phyloP scores from a whole-genome alignment of 2,113 vertebrate genomes.

The Coptodon rendalli region DNA sequence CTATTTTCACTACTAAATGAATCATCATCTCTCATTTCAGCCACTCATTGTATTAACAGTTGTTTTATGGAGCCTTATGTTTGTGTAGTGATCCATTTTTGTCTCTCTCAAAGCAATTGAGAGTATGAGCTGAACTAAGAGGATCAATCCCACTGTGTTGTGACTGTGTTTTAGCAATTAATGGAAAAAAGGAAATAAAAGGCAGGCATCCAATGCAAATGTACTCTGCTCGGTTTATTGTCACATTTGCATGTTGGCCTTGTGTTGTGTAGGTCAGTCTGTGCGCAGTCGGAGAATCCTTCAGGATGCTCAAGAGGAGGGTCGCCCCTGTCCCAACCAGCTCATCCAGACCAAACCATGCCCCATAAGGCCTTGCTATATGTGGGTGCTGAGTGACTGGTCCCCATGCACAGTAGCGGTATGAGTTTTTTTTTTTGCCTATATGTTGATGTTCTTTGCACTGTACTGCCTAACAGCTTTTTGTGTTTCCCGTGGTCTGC shows the following conservation, averaged over 20 bases:
- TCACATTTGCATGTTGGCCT: background rate
- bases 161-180: background rate
- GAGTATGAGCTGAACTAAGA: background rate
- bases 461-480: background rate
- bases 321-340: constrained; percentile 81
- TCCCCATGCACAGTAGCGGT: constrained; percentile 85
- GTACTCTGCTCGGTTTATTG: background rate
- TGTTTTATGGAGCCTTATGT: background rate
- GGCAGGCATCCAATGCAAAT: background rate
- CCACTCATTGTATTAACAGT: background rate
- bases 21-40: constrained; percentile 2
- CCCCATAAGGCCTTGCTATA: constrained; percentile 86
- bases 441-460: background rate
- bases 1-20: background rate
- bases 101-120: background rate
- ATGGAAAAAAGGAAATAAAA: background rate
- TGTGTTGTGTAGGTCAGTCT: constrained; percentile 74
- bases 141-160: background rate
- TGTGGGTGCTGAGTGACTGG: constrained; percentile 86
- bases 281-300: constrained; percentile 79
- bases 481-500: background rate
- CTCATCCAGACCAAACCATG: constrained; percentile 85
- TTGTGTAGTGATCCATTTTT: background rate
- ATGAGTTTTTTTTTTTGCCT: constrained; percentile 13
- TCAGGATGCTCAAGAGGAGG: constrained; percentile 81